Evolutionary conservation across 2,888 invertebrate species (phyloP), one percentile per base, ranked within the genome.

Genomic region (Tachystola acroxantha): DNA sequence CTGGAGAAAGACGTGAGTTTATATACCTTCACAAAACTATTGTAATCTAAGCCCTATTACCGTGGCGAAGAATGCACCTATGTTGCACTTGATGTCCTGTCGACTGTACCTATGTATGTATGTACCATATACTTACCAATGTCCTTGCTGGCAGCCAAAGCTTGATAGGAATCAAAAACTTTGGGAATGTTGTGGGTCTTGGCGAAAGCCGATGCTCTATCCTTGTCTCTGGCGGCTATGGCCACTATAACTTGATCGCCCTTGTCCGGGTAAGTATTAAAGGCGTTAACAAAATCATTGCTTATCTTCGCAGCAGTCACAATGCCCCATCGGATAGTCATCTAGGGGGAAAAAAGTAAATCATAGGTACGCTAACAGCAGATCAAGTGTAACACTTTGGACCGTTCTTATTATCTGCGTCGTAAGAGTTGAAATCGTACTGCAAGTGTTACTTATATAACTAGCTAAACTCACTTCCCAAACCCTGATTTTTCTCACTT

Each of bases 231-330:
- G 1, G 96, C 95, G 0, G 94, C 96, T 1, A 96, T 90, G 0
- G 93, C 95, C 0, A 90, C 88, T 12, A 94, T 86, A 44, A 88
- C 61, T 63, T 95, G 94, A 39, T 94, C 92, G n/a, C 80, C 76
- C 26, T 79, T 88, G 28, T 79, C 66, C 0, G 93, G 89, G 34
- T 92, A 87, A 0, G 89, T 89, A 47, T 89, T 85, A 5, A 95
- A 49, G 1, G 93, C 93, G 20, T 90, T 89, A 2, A 91, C 92
- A 68, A 97, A 97, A 68, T 97, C 97, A 67, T 93, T 89, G 50
- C 92, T 89, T 50, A 97, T 97, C 76, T 92, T 92, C 0, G 95
- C 96, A 31, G 94, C 92, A 26, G 94, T 90, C 2, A 90, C 91
- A 41, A 97, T 94, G 39, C 96, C 97, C 97, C 97, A 97, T 48